phyloP scores from a whole-genome alignment of 2,113 vertebrate species.

The Xiphophorus maculatus region DNA sequence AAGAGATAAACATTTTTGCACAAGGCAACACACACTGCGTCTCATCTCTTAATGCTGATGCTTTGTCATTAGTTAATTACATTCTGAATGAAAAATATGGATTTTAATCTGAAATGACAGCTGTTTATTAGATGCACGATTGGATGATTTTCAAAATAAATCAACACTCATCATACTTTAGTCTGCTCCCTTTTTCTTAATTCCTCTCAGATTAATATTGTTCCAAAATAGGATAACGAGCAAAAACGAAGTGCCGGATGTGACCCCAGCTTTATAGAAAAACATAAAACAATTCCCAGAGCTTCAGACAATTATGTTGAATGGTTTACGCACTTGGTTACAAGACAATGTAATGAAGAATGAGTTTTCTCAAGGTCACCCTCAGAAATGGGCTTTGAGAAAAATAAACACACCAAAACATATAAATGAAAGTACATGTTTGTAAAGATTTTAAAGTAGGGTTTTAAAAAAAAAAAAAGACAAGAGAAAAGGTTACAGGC shows the following conservation, averaged over 20 bases:
- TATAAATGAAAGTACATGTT: constrained; percentile 24
- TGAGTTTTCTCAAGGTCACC: constrained; percentile 23
- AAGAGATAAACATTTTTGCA: constrained; percentile 37
- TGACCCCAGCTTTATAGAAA: neutral
- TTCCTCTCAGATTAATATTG: neutral
- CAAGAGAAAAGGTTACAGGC: constrained; percentile 45
- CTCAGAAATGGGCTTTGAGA: neutral
- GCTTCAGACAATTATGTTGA: neutral
- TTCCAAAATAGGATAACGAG: neutral
- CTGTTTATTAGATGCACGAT: constrained; percentile 31
- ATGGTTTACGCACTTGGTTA: neutral
- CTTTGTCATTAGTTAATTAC: constrained; percentile 50
- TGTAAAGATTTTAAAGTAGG: constrained; percentile 34
- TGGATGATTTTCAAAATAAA: constrained; percentile 19
- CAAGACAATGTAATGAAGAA: neutral
- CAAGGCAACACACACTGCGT: constrained; percentile 5
- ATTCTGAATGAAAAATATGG: constrained; percentile 18
- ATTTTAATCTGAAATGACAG: constrained; percentile 43
- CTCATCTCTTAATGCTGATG: constrained; percentile 48
- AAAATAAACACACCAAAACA: neutral
- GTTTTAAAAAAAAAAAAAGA: constrained; percentile 31
- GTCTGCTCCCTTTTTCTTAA: neutral
- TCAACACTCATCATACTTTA: neutral
- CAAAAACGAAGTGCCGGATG: neutral
- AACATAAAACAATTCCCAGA: neutral